Evolutionary conservation across 2,888 invertebrate genomes (phyloP), one percentile per base, ranked within the genome.

Genomic region (Disparrhopalites patrizii): DNA sequence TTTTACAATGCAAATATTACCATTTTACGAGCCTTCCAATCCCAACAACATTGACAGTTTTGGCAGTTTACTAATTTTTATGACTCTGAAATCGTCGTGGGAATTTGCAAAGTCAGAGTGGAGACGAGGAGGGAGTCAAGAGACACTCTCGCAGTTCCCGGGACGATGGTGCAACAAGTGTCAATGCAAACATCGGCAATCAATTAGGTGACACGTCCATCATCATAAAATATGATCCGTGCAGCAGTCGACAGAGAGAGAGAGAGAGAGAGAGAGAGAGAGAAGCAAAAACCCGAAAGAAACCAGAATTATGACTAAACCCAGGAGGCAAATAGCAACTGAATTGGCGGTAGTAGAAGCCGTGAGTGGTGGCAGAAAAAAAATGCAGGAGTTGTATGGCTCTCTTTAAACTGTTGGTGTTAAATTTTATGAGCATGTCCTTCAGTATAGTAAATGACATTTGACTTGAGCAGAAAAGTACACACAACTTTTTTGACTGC

Each of bases 261-360:
- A n/a, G n/a, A n/a, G n/a, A n/a, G n/a, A n/a, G n/a, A n/a, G n/a
- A n/a, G n/a, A n/a, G n/a, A n/a, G n/a, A n/a, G n/a, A n/a, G n/a
- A n/a, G n/a, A n/a, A n/a, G n/a, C n/a, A n/a, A n/a, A n/a, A 25
- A 47, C 47, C 47, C 23, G 47, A 47, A 47, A 25, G 23, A 47
- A 47, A 47, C 47, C 47, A 47, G 47, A 47, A 47, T n/a, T n/a
- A n/a, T n/a, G n/a, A n/a, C 47, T 25, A 47, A 47, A 47, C 47
- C 47, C 47, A 47, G 47, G 47, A 47, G 47, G 47, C 47, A 47
- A n/a, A n/a, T n/a, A n/a, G n/a, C n/a, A n/a, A n/a, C n/a, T n/a
- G n/a, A n/a, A n/a, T n/a, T n/a, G n/a, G n/a, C n/a, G n/a, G n/a
- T n/a, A n/a, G n/a, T n/a, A n/a, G n/a, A n/a, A n/a, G n/a, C n/a